Percentiles rank a stretch among this genome's conserved stretches.
These are phyloP conservation scores for Acanthopleura granulata DNA, from an alignment of 2,888 invertebrate genomes.

Conservation along the genomic window DNA sequence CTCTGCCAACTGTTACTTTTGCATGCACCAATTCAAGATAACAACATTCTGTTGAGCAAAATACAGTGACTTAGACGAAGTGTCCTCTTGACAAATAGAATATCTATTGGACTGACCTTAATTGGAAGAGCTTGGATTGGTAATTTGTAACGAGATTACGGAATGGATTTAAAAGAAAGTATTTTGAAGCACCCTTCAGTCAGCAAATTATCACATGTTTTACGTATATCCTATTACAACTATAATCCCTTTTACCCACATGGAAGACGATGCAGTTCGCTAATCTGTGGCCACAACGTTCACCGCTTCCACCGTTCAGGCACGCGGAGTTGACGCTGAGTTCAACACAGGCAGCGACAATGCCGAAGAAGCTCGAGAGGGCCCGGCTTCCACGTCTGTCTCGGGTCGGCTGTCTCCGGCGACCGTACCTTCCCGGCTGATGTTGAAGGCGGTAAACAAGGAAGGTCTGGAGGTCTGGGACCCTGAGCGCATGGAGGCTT, in stretches of 20 bases:
- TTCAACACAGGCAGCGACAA: background rate
- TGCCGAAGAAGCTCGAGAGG: slow-evolving; percentile 10
- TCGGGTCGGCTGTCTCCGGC: background rate
- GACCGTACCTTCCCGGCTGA: slow-evolving; percentile 7
- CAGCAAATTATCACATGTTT: slow-evolving; percentile 17
- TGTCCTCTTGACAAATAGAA: too few species aligned
- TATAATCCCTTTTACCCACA: background rate
- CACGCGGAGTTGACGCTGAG: background rate
- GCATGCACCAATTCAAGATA: too few species aligned
- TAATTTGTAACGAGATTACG: too few species aligned
- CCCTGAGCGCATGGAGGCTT: background rate
- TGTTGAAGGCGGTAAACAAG: slow-evolving; percentile 9
- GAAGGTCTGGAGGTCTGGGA: slow-evolving; percentile 14
- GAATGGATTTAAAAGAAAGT: too few species aligned
- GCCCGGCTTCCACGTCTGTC: slow-evolving; percentile 7
- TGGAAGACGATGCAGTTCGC: background rate
- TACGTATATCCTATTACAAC: slow-evolving; percentile 2
- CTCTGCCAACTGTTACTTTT: too few species aligned
- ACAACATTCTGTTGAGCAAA: too few species aligned
- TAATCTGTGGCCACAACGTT: background rate
- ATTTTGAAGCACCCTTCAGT: slow-evolving; percentile 1
- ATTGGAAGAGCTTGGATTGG: too few species aligned
- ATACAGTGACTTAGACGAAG: too few species aligned
- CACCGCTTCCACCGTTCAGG: too few species aligned
- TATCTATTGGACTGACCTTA: too few species aligned